Evolutionary conservation across 1,140 invertebrate genomes (phyloP).

Genomic region (Drosophila melanogaster): DNA sequence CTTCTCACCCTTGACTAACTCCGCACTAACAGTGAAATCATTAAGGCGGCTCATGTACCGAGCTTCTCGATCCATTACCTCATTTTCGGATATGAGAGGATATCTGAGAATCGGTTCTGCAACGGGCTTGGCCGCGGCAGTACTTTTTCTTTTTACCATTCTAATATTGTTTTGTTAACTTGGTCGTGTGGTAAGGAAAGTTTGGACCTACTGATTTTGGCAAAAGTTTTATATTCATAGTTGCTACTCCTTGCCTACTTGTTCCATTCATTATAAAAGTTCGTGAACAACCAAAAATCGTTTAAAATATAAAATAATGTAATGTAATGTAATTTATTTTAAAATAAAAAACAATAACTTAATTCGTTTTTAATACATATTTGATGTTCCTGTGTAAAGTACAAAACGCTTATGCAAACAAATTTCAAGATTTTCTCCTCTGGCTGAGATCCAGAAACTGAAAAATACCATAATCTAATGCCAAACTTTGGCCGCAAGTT

Average conservation of each 20-base stretch:
- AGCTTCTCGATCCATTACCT: conserved; percentile 21
- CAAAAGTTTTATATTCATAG: too few species aligned
- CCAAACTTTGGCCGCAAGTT: conserved; percentile 47
- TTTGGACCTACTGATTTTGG: too few species aligned
- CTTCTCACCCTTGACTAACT: conserved; percentile 38
- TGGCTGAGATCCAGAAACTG: conserved; percentile 31
- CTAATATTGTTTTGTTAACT: neutral
- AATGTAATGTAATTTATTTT: too few species aligned
- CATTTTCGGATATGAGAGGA: conserved; percentile 16
- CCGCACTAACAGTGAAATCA: conserved; percentile 34
- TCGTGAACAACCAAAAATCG: too few species aligned
- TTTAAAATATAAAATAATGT: too few species aligned
- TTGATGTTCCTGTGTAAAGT: neutral
- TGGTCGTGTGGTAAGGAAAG: too few species aligned
- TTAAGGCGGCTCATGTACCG: conserved; percentile 24
- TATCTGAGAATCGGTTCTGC: neutral
- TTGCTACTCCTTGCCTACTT: neutral
- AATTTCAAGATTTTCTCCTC: conserved; percentile 21
- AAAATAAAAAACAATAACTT: too few species aligned
- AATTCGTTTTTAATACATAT: neutral
- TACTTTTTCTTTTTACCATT: conserved; percentile 5
- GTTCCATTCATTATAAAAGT: too few species aligned
- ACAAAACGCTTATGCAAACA: neutral
- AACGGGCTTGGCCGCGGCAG: neutral
- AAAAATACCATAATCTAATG: conserved; percentile 47